Conservation (phyloP, 2,113 vertebrate species). For the Aplodontia rufa region DNA sequence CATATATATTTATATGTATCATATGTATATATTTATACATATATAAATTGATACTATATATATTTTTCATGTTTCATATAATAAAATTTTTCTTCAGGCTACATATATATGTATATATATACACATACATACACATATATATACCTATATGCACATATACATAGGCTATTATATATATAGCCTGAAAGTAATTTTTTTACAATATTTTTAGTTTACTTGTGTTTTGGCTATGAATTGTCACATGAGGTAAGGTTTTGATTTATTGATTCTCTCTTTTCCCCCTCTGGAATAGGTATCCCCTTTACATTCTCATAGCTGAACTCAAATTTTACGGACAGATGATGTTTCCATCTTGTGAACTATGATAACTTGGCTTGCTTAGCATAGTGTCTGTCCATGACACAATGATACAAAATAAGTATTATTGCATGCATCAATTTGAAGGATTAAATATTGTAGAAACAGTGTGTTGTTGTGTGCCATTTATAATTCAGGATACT, state of each 20-base stretch:
- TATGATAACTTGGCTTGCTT: background rate
- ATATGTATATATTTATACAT: no score
- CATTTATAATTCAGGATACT: background rate
- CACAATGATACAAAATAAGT: background rate
- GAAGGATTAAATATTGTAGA: background rate
- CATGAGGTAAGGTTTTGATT: constrained; percentile 29
- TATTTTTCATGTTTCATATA: no score
- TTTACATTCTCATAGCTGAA: background rate
- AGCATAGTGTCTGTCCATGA: background rate
- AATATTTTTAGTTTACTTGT: no score
- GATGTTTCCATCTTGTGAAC: background rate
- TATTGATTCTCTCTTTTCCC: background rate
- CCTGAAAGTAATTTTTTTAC: no score
- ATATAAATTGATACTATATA: no score
- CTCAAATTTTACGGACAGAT: background rate
- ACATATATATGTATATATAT: no score
- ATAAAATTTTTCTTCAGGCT: no score
- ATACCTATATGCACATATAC: no score
- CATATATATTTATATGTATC: no score
- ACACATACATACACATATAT: no score
- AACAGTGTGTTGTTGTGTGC: background rate
- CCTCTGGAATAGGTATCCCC: background rate
- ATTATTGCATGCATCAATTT: background rate
- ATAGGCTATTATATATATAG: no score
- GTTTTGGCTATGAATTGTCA: no score